Evolutionary conservation across 2,797 vertebrate species (phyloP), one percentile per base, ranked within the genome.

Genomic region (Hemibagrus guttatus): DNA sequence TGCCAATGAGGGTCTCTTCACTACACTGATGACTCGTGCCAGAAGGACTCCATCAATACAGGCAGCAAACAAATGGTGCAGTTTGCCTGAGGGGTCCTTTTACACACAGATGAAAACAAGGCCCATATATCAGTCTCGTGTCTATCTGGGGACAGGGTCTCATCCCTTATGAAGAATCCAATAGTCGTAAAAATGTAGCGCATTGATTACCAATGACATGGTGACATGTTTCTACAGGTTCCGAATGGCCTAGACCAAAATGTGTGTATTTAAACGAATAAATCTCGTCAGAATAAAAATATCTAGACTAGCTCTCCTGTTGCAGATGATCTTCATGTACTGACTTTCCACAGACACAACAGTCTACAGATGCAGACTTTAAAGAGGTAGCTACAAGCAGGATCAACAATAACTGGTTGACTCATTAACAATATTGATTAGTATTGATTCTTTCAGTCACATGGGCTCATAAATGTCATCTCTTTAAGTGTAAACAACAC

Each of bases 1-100:
- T 94, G 93, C 89, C 94, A 93, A 94, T 93, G 92, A 92, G 93
- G 89, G 93, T 93, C 94, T 93, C 90, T 92, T 90, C 87, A 92
- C 90, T 91, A 94, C 90, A 93, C 92, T 94, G 91, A 91, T 83
- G 91, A 92, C 95, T 94, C 61, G 85, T 89, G 94, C 93, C 92
- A 92, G 89, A 90, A 92, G 90, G 91, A 88, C 87, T 89, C 88
- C 93, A 93, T 94, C 94, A 95, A 95, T 95, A 93, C 93, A 93
- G 90, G 86, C 6, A 71, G 89, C 87, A 88, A 81, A 87, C 94
- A 94, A 93, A 95, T 93, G 92, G 92, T 85, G 81, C 84, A 76
- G 85, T 90, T 85, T 81, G 82, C 85, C 83, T 82, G 52, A 87
- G 79, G 71, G 81, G 68, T 66, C 59, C 64, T 86, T 87, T 82